Evolutionary conservation across 1,140 invertebrate species (phyloP), one percentile per base, ranked within the genome.

Genomic region (Cataglyphis hispanica): DNA sequence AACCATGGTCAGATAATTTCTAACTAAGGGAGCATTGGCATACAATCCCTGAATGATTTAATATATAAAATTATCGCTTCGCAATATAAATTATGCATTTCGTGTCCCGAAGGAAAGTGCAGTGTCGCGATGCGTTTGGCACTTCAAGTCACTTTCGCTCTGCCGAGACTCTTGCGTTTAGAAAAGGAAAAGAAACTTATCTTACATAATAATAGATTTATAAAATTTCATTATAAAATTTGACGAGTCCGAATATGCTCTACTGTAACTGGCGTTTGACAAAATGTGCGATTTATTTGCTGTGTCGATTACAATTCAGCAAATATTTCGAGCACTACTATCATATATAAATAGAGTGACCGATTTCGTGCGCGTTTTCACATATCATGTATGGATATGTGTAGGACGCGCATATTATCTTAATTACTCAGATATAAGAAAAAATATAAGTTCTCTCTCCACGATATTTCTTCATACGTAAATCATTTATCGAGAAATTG

Each of bases 1-100:
- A 91, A 91, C 90, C 89, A 89, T 91, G 66, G 86, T 91, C 85
- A 90, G 64, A 90, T 64, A 74, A 64, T 89, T 89, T 85, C 34
- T 74, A 56, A 25, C 75, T 89, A 85, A 8, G 46, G 58, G 74
- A 87, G 56, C 58, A 67, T 37, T 67, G 22, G n/a, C 60, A 27
- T 43, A 85, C 22, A 43, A 84, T 13, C 19, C n/a, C 63, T 13
- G 25, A 80, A 76, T 53, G 10, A 46, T 56, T 22, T 53, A 25
- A 46, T 25, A 78, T n/a, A 5, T 69, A 50, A 10, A 53, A 69
- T 67, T n/a, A 34, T 81, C 13, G 25, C 22, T 6, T 37, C 11
- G 25, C 19, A n/a, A 72, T 27, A 10, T 50, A n/a, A 56, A 56
- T 58, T 34, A 61, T 53, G 46, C 72, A 43, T 56, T 76, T 85